phyloP scores from a whole-genome alignment of 2,888 invertebrate species.

The Alsophila aescularia region DNA sequence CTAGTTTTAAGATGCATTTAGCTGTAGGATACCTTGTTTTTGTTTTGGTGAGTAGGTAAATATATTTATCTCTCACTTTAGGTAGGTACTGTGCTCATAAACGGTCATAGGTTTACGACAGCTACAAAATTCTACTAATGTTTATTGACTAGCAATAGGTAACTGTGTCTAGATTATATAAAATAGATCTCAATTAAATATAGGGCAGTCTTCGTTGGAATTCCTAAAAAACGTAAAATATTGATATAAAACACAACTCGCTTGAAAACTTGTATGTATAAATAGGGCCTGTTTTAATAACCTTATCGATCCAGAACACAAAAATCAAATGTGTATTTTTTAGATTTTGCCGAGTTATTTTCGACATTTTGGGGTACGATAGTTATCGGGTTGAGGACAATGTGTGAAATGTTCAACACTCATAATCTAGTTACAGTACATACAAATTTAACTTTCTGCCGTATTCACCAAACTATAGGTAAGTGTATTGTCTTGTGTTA shows the following conservation, averaged over 20 bases:
- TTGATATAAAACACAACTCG: conserved; percentile 66
- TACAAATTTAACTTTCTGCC: conserved; percentile 74
- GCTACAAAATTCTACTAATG: conserved; percentile 61
- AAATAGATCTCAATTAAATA: conserved; percentile 83
- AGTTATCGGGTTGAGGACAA: conserved; percentile 1
- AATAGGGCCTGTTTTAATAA: conserved; percentile 6
- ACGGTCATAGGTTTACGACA: conserved; percentile 17
- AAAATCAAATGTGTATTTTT: neutral
- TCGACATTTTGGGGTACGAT: neutral
- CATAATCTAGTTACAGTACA: conserved; percentile 61
- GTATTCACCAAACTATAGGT: conserved; percentile 81
- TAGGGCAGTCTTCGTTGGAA: conserved; percentile 84
- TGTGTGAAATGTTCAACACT: conserved; percentile 60
- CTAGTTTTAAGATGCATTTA: no score
- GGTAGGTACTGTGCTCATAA: conserved; percentile 2
- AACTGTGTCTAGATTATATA: conserved; percentile 81
- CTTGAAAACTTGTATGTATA: conserved; percentile 53
- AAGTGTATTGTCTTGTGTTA: conserved; percentile 82
- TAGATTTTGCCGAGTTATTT: neutral
- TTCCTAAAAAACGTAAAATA: conserved; percentile 77
- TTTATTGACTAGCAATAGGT: conserved; percentile 75
- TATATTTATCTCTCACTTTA: conserved; percentile 29
- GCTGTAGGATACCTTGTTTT: no score
- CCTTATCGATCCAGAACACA: neutral
- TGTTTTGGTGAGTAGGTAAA: conserved; percentile 24